A percentile compares a stretch with the other conserved stretches of the same genome.
Conservation (phyloP, 2,888 invertebrate genomes). For the Unio pictorum region DNA sequence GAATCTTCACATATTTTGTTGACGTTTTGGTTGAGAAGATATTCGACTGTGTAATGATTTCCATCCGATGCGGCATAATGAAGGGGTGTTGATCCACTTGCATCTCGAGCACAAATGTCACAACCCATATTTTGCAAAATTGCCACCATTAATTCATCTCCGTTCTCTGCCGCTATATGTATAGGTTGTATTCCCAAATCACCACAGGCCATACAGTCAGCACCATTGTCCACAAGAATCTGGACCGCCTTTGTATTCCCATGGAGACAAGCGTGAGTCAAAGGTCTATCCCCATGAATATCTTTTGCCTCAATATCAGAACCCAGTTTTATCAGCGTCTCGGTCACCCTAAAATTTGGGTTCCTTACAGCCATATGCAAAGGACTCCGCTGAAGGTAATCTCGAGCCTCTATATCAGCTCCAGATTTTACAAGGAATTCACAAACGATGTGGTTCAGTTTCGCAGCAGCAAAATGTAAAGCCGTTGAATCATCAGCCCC, state of each 20-base stretch:
- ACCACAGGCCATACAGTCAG: conserved; percentile 3
- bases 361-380: conserved; percentile 19
- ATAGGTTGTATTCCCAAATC: conserved; percentile 17
- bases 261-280: conserved; percentile 16
- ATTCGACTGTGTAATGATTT: conserved; percentile 1
- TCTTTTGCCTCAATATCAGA: conserved; percentile 12
- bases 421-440: conserved; percentile 3
- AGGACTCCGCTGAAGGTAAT: conserved; percentile 17
- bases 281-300: conserved; percentile 7
- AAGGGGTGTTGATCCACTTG: neutral
- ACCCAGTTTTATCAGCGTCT: conserved; percentile 4
- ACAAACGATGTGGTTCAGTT: neutral
- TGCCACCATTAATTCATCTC: conserved; percentile 4
- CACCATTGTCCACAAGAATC: conserved; percentile 6
- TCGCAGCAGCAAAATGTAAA: conserved; percentile 16
- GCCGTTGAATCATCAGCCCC: conserved; percentile 10
- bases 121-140: neutral
- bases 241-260: conserved; percentile 7
- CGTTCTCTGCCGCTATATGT: conserved; percentile 19
- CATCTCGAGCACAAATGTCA: neutral
- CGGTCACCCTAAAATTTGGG: conserved; percentile 3
- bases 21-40: neutral
- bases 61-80: conserved; percentile 9
- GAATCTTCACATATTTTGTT: neutral
- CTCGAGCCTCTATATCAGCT: conserved; percentile 6